Percentiles rank a stretch among this genome's conserved stretches.
Evolutionary conservation across 2,797 vertebrate species (phyloP).

Genomic region (Sciaenops ocellatus): DNA sequence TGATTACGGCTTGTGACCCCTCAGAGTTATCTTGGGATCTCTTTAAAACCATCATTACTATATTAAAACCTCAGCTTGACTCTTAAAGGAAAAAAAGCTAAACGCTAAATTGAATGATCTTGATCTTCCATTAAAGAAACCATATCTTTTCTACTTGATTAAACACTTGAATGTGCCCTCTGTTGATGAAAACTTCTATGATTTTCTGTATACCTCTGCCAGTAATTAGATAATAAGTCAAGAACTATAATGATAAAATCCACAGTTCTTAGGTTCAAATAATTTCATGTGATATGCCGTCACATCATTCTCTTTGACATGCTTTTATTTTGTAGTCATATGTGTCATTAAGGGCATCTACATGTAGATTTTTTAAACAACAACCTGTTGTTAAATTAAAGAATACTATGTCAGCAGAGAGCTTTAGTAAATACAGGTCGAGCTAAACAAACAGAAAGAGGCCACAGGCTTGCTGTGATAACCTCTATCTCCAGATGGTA

Average conservation of each 20-base stretch:
- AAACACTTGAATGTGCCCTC: background rate
- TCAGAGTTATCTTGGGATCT: background rate
- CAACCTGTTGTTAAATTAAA: slow-evolving; percentile 35
- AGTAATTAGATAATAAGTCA: too few species aligned
- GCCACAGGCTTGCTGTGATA: slow-evolving; percentile 60
- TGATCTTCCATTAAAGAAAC: background rate
- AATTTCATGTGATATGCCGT: background rate
- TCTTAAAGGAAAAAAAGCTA: background rate
- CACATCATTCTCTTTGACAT: background rate
- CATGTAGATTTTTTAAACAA: slow-evolving; percentile 19
- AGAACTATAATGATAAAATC: background rate
- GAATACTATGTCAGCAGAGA: slow-evolving; percentile 27
- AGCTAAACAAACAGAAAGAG: slow-evolving; percentile 51
- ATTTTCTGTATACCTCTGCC: too few species aligned
- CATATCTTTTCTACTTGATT: background rate
- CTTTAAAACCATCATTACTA: background rate
- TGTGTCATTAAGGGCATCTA: background rate
- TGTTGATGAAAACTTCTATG: background rate
- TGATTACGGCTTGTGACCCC: background rate
- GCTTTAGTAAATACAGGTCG: slow-evolving; percentile 39
- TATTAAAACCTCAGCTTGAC: background rate
- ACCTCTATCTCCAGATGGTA: slow-evolving; percentile 72
- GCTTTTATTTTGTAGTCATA: slow-evolving; percentile 8
- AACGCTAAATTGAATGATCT: background rate
- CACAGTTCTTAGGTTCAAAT: background rate